Evolutionary conservation across 2,888 invertebrate species (phyloP), one percentile per base, ranked within the genome.

Genomic region (Tanytarsus gracilentus): DNA sequence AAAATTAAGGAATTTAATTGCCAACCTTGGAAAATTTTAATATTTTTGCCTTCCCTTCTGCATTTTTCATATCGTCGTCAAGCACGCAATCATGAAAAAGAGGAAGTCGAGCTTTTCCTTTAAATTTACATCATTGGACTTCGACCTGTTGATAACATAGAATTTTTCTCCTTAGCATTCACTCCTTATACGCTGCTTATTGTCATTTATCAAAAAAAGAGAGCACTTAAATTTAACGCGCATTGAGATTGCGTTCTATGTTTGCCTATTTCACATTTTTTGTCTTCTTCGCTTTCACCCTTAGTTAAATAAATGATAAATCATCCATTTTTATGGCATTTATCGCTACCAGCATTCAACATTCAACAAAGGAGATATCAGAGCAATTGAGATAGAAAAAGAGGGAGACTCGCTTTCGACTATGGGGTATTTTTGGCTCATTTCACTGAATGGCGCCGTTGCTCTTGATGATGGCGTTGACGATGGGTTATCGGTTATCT

Each of bases 191-290:
- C n/a, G n/a, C n/a, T n/a, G n/a, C n/a, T n/a, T n/a, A n/a, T n/a
- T 44, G 56, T 48, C 56, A 58, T 58, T 58, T 58, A 58, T 58
- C 56, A 58, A 26, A 26, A 4, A 49, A 44, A 56, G 40, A 23
- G 11, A 58, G 48, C 58, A 58, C 58, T 58, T 48, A 58, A 58
- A 58, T 48, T 58, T 48, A 29, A 58, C 58, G 58, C 48, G 30
- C 48, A 58, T 44, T 11, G 23, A 58, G 55, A 55, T 55, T 55
- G 39, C 55, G 23, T 56, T 49, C 49, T 49, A 26, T 25, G 16
- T 16, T 26, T 49, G 11, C 26, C 14, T 23, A 21, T 39, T 18
- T 18, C n/a, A 21, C n/a, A 18, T 39, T 23, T n/a, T 14, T 36
- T 40, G 2, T n/a, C 27, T 18, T 9, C 23, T 40, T 21, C 44